These are phyloP conservation scores for Sceloporus undulatus DNA, from an alignment of 2,113 vertebrate genomes.

Conservation along the genomic window DNA sequence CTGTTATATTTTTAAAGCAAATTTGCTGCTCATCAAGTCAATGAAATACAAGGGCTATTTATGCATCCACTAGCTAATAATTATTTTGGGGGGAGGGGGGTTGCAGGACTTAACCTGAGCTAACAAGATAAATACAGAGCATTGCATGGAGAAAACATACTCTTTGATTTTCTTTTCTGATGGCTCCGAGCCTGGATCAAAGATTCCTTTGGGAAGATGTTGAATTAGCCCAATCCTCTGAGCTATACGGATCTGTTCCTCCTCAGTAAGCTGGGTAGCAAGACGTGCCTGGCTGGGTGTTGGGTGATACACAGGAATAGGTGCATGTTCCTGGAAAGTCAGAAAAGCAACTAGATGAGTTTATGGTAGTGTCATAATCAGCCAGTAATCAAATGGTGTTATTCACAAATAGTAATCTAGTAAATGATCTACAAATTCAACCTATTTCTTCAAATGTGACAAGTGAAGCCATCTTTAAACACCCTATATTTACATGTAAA, in stretches of 20 bases:
- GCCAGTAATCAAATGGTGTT: not conserved
- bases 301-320: constrained; percentile 78
- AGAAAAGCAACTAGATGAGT: not conserved
- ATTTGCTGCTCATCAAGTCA: not conserved
- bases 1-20: not conserved
- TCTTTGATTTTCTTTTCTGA: constrained; percentile 78
- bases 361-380: not conserved
- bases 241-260: constrained; percentile 79
- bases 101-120: not conserved
- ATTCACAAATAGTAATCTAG: not conserved
- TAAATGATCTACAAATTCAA: not conserved
- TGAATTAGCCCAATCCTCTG: constrained; percentile 81
- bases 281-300: constrained; percentile 74
- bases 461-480: not conserved
- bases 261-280: constrained; percentile 79
- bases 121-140: not conserved
- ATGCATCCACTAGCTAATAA: not conserved
- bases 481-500: not conserved
- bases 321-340: constrained; percentile 68
- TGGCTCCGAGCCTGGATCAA: constrained; percentile 69
- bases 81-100: not conserved
- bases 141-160: constrained; percentile 56
- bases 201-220: constrained; percentile 79
- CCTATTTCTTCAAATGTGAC: not conserved
- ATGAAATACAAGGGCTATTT: not conserved